These are phyloP conservation scores for Neodontobutis hainanensis DNA, from an alignment of 2,113 vertebrate genomes.

Conservation along the genomic window DNA sequence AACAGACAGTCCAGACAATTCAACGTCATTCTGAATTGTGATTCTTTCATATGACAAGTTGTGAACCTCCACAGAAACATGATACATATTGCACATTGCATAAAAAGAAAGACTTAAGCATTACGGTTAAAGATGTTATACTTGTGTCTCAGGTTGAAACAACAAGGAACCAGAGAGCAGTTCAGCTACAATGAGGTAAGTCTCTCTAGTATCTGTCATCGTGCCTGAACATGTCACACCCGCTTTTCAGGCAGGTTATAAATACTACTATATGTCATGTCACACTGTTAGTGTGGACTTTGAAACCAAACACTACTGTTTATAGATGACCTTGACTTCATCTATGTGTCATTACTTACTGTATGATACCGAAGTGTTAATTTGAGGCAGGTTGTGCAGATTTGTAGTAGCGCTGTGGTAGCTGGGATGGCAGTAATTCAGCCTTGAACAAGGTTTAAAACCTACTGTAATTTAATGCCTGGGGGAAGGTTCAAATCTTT, in stretches of 20 bases:
- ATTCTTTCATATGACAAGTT: too few relatives aligned
- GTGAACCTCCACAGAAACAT: too few relatives aligned
- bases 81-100: background rate
- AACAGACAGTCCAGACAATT: too few relatives aligned
- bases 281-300: slow-evolving; percentile 32
- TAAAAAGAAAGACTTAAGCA: background rate
- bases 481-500: background rate
- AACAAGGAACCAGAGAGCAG: slow-evolving; percentile 81
- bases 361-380: slow-evolving; percentile 6
- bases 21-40: too few relatives aligned
- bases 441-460: slow-evolving; percentile 23
- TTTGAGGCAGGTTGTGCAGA: slow-evolving; percentile 18
- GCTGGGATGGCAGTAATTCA: slow-evolving; percentile 16
- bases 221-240: slow-evolving; percentile 40
- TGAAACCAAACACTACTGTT: slow-evolving; percentile 57
- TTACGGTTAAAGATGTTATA: background rate
- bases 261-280: slow-evolving; percentile 54
- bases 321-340: slow-evolving; percentile 58
- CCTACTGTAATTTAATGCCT: background rate
- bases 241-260: slow-evolving; percentile 41
- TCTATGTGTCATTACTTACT: slow-evolving; percentile 12
- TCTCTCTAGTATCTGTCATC: slow-evolving; percentile 24
- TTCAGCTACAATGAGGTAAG: slow-evolving; percentile 86
- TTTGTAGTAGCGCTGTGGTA: background rate
- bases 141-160: slow-evolving; percentile 77